Evolutionary conservation across 2,797 vertebrate genomes (phyloP), one percentile per base, ranked within the genome.

Genomic region (Pagetopsis macropterus): DNA sequence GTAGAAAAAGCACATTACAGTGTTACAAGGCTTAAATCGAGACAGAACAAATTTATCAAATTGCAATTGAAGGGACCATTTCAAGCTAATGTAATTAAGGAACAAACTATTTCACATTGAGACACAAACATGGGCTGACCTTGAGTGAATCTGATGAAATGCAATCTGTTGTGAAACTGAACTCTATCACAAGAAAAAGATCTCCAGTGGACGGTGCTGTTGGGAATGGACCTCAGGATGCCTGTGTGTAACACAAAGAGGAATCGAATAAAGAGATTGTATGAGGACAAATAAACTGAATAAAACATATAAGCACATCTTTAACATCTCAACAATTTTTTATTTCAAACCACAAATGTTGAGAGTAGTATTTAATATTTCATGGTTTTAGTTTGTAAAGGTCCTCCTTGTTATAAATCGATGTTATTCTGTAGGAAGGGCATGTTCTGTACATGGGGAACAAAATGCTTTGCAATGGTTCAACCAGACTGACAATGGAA

Each of bases 161-260:
- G 6, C 3, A 13, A 69, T 48, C 68, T 65, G 46, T 1, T 2
- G 52, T 46, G 60, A n/a, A 52, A 14, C n/a, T 12, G 31, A 66
- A 41, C 59, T 21, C 41, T 33, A 6, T 37, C 57, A n/a, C n/a
- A 3, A 46, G 46, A 57, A 43, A 13, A 54, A 44, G 48, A 54
- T 27, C 5, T 21, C 5, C 5, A 11, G 21, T 4, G 70, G 59
- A 50, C 10, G 11, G 11, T 0, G 4, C 15, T 0, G 58, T 14
- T 13, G 51, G 12, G 21, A 15, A 33, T 5, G 70, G 33, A 61
- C 33, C 23, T 79, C 55, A 46, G 54, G 62, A 66, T 0, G 16
- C 69, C 81, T 78, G 81, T 9, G 31, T 33, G 17, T 0, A n/a
- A 76, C 15, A 82, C 13, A 60, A 48, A 66, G 31, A 65, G 2